phyloP scores from a whole-genome alignment of 2,888 invertebrate genomes.

The Synergus umbraculus region DNA sequence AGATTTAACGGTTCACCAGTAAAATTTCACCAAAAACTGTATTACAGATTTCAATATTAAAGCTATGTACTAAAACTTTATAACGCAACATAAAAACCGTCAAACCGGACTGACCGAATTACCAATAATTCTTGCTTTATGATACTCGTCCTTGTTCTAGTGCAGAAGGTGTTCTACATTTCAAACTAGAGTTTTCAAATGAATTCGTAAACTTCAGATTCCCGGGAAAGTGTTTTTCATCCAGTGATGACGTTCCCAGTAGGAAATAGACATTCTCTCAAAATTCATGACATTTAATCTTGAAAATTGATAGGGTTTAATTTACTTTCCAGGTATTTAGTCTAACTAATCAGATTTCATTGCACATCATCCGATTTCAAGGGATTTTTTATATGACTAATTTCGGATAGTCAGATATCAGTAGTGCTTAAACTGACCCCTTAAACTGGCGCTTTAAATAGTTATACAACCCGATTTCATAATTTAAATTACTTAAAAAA shows the following conservation, averaged over 20 bases:
- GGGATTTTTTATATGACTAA: no score
- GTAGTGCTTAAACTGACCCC: no score
- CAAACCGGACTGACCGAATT: constrained; percentile 15
- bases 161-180: neutral
- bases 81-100: neutral
- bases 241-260: no score
- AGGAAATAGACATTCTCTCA: no score
- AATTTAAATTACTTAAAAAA: neutral
- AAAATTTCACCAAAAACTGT: neutral
- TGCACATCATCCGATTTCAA: no score
- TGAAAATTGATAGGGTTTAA: no score
- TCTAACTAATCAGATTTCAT: no score
- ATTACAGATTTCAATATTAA: neutral
- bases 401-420: no score
- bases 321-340: no score
- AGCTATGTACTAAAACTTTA: neutral
- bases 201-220: neutral
- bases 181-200: constrained; percentile 1
- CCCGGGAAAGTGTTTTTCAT: neutral
- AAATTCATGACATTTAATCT: no score
- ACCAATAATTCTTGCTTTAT: neutral
- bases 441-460: neutral
- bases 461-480: neutral
- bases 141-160: constrained; percentile 1
- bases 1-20: neutral